Evolutionary conservation across 1,140 invertebrate genomes (phyloP).

Genomic region (Helicoverpa zea): DNA sequence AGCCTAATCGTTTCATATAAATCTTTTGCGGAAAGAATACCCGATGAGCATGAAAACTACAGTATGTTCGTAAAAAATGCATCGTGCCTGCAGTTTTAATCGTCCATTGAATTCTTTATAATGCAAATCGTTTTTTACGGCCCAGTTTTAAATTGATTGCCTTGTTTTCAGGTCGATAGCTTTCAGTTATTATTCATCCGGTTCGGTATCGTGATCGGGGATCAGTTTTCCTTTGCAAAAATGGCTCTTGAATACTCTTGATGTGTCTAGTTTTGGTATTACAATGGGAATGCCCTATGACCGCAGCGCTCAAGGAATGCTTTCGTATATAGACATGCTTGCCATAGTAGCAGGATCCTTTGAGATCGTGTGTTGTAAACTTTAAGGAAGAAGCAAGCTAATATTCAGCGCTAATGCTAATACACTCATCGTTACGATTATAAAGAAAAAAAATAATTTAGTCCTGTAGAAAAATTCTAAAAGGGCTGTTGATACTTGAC

Average conservation of each 20-base stretch:
- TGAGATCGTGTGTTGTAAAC: background rate
- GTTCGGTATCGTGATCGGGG: background rate
- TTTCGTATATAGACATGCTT: conserved; percentile 26
- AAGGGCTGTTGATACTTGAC: no score
- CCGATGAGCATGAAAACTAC: background rate
- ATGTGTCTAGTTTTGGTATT: background rate
- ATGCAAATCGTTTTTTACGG: conserved; percentile 20
- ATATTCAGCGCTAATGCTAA: background rate
- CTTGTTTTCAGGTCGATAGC: background rate
- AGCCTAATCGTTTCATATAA: conserved; percentile 24
- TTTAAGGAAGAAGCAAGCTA: background rate
- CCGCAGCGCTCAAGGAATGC: conserved; percentile 9
- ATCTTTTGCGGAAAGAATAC: conserved; percentile 24
- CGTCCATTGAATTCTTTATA: conserved; percentile 29
- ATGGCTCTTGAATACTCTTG: background rate
- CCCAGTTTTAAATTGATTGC: conserved; percentile 5
- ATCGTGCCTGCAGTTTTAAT: conserved; percentile 13
- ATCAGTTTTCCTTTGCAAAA: conserved; percentile 1
- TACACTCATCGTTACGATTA: no score
- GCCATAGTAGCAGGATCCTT: background rate
- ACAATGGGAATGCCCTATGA: conserved; percentile 11
- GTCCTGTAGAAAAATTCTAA: no score
- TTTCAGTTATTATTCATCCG: background rate
- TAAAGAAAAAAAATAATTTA: no score
- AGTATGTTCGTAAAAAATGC: conserved; percentile 15